Evolutionary conservation across 2,888 invertebrate genomes (phyloP), one percentile per base, ranked within the genome.

Genomic region (Meliscaeva auricollis): DNA sequence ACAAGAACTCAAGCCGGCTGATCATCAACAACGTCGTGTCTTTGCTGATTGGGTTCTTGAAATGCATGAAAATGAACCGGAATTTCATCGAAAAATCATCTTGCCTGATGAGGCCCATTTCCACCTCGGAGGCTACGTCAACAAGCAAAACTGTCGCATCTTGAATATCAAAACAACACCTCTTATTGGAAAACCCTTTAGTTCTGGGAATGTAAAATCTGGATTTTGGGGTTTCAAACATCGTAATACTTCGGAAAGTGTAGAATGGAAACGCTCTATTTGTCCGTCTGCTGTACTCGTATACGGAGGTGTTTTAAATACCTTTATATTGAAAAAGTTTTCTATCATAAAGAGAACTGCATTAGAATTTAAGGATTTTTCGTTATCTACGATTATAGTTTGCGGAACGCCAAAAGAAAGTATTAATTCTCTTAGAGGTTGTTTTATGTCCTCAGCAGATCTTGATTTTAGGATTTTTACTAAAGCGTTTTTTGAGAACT

Each of bases 261-360:
- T 76, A 0, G 75, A 79, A 9, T 84, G 78, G 20, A 79, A 66
- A 2, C 69, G 15, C 8, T 87, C 87, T 15, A 87, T 41, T 17
- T 68, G 68, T 9, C 77, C 80, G 44, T 80, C 79, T 4, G 72
- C 78, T 22, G 60, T 20, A 15, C 73, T 79, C 8, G 64, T 44
- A 20, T 64, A 62, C 0, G 56, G 64, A 8, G 56, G 74, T 30
- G 64, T 70, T 30, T 17, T 46, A 32, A 68, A 83, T 0, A 75
- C 35, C 26, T 72, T 32, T 11, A 79, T 79, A 9, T 26, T 35
- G n/a, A n/a, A n/a, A n/a, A n/a, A n/a, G n/a, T n/a, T n/a, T n/a
- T n/a, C 69, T 1, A 76, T 15, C 69, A 85, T 70, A 8, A 60
- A 74, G 11, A 35, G 54, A 9, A 80, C 76, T 1, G 70, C 64